Evolutionary conservation across 2,113 vertebrate genomes (phyloP).

Genomic region (Aythya baeri): DNA sequence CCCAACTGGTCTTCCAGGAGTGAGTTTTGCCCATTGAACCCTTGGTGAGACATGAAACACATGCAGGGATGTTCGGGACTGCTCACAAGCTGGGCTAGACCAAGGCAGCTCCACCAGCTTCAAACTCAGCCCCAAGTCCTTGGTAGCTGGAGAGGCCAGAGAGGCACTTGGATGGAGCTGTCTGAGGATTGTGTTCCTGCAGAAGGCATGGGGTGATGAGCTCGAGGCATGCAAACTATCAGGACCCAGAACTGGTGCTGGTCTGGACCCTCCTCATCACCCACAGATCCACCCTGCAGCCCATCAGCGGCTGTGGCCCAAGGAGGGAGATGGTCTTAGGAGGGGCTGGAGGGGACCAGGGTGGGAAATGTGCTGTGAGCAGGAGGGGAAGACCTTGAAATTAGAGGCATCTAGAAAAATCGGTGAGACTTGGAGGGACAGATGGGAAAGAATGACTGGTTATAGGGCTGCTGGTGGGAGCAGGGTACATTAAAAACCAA

Average conservation of each 20-base stretch:
- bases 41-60: background rate
- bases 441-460: background rate
- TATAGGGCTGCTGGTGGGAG: background rate
- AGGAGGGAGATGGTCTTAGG: background rate
- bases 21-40: background rate
- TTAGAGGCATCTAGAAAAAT: too few relatives aligned
- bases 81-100: background rate
- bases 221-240: accelerated
- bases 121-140: background rate
- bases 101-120: background rate
- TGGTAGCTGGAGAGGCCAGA: background rate
- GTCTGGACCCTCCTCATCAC: background rate
- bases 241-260: background rate
- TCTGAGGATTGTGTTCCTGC: background rate
- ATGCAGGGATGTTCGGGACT: background rate
- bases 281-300: background rate
- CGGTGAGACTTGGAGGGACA: background rate
- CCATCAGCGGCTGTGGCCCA: background rate
- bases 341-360: background rate
- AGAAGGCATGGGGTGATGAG: background rate
- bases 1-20: background rate
- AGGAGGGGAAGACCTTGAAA: background rate
- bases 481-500: background rate
- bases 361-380: background rate
- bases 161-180: background rate